Evolutionary conservation across 2,888 invertebrate species (phyloP), one percentile per base, ranked within the genome.

Genomic region (Aporophyla lueneburgensis): DNA sequence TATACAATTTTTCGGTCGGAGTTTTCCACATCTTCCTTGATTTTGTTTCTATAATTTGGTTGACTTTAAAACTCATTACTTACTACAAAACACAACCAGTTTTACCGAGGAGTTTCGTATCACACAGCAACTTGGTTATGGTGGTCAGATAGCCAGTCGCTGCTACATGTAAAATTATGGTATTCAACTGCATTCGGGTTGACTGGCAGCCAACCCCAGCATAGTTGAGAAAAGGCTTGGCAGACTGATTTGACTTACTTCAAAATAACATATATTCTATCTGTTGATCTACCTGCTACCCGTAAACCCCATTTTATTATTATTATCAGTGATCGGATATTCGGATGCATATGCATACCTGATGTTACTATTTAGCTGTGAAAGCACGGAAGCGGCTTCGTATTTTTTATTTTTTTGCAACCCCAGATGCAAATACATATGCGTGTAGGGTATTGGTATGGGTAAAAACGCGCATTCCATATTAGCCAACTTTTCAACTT

Each of bases 1-100:
- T 16, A 46, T 16, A 0, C 10, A 65, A 27, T 70, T 46, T 46
- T 49, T 65, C 4, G 10, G 6, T 46, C 10, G 19, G 10, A 5
- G 21, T 53, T 33, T 27, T 24, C n/a, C 24, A 71, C 16, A 62
- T 62, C 14, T 62, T 33, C 4, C 33, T 61, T 21, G 40, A 62
- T 62, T 72, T 72, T 67, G 19, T 66, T 63, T 56, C 24, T 7
- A 33, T 21, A 14, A 66, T 33, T 19, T 21, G 24, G 21, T 65
- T 65, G 49, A 27, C 16, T 24, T 24, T 56, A 24, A 56, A 24
- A 33, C 19, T 9, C 10, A 27, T 27, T 59, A 59, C 19, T 59
- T 27, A 21, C 21, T 33, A 10, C 61, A 59, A 10, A 33, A 63
- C 40, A 43, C 5, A 63, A 62, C 16, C 16, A 16, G n/a, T 43